Evolutionary conservation across 2,888 invertebrate genomes (phyloP).

Genomic region (Drosophila rubida): DNA sequence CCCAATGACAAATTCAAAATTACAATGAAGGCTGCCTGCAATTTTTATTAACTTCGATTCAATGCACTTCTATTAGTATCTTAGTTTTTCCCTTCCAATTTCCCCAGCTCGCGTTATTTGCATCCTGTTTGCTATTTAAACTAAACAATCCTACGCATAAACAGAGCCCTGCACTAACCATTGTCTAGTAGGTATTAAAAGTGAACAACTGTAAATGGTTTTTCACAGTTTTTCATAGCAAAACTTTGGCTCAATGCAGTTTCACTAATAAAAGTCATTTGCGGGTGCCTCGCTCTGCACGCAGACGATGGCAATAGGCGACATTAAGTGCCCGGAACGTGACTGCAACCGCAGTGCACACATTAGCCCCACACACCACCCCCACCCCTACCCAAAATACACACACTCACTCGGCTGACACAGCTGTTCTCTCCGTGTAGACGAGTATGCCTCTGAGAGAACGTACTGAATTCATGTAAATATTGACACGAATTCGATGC

Average conservation of each 20-base stretch:
- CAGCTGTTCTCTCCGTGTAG: conserved; percentile 33
- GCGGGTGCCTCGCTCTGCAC: background rate
- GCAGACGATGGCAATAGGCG: conserved; percentile 11
- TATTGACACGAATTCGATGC: conserved; percentile 72
- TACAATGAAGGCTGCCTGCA: too few species aligned
- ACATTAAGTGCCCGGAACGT: conserved; percentile 48
- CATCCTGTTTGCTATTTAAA: background rate
- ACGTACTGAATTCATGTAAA: conserved; percentile 71
- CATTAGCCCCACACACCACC: conserved; percentile 5
- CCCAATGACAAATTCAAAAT: too few species aligned
- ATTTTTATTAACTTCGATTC: too few species aligned
- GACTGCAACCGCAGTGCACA: conserved; percentile 48
- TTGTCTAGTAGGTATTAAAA: conserved; percentile 3
- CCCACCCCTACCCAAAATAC: background rate
- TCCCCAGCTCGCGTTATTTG: background rate
- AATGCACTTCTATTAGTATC: too few species aligned
- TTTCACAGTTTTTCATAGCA: conserved; percentile 34
- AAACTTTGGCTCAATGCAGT: conserved; percentile 49
- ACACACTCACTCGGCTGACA: conserved; percentile 20
- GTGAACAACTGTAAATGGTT: conserved; percentile 21
- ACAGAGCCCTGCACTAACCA: background rate
- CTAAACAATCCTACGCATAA: background rate
- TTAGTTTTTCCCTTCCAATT: too few species aligned
- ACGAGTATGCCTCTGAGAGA: background rate
- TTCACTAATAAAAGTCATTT: conserved; percentile 76